Evolutionary conservation across 2,888 invertebrate genomes (phyloP).

Genomic region (Himalopsyche kuldschensis): DNA sequence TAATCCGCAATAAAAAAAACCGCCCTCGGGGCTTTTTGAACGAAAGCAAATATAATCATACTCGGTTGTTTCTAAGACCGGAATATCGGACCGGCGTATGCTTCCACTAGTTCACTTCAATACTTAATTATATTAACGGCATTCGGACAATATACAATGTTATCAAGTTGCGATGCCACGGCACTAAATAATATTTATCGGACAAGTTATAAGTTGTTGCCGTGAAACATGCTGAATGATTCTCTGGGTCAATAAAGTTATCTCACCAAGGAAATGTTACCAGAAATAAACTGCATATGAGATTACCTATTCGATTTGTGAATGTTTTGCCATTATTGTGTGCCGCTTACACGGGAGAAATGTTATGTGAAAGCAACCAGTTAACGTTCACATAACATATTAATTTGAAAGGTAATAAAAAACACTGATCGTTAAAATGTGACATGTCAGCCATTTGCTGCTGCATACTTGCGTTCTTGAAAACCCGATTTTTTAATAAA

Average conservation of each 20-base stretch:
- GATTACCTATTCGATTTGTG: slow-evolving; percentile 1
- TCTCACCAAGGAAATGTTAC: slow-evolving; percentile 8
- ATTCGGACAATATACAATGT: not conserved
- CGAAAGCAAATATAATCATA: not conserved
- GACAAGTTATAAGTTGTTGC: not conserved
- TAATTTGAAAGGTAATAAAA: no score
- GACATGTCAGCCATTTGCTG: no score
- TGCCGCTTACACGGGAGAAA: not conserved
- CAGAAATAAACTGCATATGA: slow-evolving; percentile 2
- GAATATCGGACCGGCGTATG: not conserved
- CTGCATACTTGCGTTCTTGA: no score
- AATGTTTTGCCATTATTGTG: not conserved
- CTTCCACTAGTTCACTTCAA: not conserved
- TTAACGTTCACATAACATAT: no score
- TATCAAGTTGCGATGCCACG: not conserved
- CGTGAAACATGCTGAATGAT: slow-evolving; percentile 10
- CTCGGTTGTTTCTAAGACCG: not conserved
- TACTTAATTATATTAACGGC: not conserved
- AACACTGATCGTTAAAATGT: no score
- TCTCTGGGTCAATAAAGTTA: slow-evolving; percentile 18
- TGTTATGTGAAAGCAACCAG: no score
- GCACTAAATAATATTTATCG: slow-evolving; percentile 1
- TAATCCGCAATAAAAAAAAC: not conserved
- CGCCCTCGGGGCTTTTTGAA: not conserved
- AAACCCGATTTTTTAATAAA: no score